These are phyloP conservation scores for Anagyrus pseudococci DNA, from an alignment of 2,888 invertebrate species.

Conservation along the genomic window DNA sequence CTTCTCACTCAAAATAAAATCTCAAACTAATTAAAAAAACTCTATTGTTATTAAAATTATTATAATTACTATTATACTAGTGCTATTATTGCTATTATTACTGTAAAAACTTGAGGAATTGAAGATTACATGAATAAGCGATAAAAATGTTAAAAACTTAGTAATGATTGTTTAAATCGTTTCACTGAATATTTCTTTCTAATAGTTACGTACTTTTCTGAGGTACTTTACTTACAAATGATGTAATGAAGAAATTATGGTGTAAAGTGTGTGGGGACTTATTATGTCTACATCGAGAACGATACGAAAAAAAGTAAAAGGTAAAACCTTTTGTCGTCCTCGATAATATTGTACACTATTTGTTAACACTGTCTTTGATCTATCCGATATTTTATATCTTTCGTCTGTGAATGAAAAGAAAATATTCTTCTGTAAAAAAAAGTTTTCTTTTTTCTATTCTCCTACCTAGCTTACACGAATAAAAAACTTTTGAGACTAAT, in stretches of 20 bases:
- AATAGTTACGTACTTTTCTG: constrained; percentile 15
- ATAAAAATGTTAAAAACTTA: neutral
- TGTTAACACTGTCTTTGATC: constrained; percentile 54
- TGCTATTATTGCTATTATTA: neutral
- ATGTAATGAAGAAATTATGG: constrained; percentile 8
- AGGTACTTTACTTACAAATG: constrained; percentile 11
- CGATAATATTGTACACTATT: constrained; percentile 47
- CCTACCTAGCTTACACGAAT: too few relatives aligned
- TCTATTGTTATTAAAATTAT: constrained; percentile 1
- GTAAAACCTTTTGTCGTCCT: constrained; percentile 41
- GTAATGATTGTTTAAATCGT: constrained; percentile 3
- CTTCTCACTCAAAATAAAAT: constrained; percentile 2
- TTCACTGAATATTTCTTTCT: constrained; percentile 2
- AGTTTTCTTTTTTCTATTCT: constrained; percentile 15
- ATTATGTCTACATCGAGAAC: constrained; percentile 14
- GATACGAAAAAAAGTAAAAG: constrained; percentile 13
- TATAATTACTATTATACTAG: neutral
- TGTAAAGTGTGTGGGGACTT: constrained; percentile 1
- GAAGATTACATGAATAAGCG: constrained; percentile 10
- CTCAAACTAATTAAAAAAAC: constrained; percentile 10
- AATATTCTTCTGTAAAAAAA: constrained; percentile 54
- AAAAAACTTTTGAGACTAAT: too few relatives aligned
- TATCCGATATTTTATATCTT: constrained; percentile 56
- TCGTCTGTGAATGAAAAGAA: constrained; percentile 55
- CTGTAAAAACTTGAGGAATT: constrained; percentile 20